Evolutionary conservation across 30 jellyfish, hydroid and myxozoan genomes (phyloP).

Genomic region (Pelagia noctiluca): DNA sequence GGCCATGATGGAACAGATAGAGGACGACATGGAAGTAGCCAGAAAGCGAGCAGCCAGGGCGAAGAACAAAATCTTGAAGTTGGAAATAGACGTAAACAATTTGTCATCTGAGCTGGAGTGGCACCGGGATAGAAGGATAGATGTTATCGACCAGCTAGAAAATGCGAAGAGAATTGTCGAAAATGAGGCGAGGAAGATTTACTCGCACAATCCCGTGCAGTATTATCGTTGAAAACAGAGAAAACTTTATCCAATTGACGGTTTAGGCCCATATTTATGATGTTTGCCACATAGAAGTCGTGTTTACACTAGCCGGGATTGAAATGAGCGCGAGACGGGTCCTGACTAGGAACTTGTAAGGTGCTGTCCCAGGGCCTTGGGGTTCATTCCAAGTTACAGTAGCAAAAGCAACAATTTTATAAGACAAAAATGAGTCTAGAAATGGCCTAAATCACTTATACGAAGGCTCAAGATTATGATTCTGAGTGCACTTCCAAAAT

Average conservation of each 20-base stretch:
- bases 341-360: background rate
- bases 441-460: too few species aligned
- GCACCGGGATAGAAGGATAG: constrained; percentile 39
- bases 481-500: too few species aligned
- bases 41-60: constrained; percentile 53
- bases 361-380: background rate
- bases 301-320: background rate
- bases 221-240: constrained; percentile 9
- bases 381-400: too few species aligned
- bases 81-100: constrained; percentile 56
- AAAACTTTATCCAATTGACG: background rate
- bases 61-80: constrained; percentile 51
- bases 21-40: constrained; percentile 34
- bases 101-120: constrained; percentile 53
- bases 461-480: too few species aligned
- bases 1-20: constrained; percentile 67
- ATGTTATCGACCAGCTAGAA: constrained; percentile 46
- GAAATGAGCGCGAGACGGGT: background rate
- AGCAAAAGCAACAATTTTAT: too few species aligned
- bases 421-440: too few species aligned
- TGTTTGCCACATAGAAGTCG: background rate
- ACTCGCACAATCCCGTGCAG: constrained; percentile 13
- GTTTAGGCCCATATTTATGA: background rate
- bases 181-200: background rate
- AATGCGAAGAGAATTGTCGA: constrained; percentile 29